Conservation (phyloP, 2,113 vertebrate species). For the Festucalex cinctus region DNA sequence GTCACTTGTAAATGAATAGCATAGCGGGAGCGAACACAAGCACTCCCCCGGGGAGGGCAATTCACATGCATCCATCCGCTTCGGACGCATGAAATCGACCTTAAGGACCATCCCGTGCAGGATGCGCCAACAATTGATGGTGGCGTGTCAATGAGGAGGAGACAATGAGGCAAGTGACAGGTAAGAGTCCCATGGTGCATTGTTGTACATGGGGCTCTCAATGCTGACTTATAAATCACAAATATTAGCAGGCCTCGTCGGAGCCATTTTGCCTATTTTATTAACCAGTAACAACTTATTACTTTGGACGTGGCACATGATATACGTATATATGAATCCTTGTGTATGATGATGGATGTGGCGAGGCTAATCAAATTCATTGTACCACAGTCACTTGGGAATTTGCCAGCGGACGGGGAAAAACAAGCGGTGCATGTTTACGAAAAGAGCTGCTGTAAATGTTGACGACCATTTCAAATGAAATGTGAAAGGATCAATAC, state of each 20-base stretch:
- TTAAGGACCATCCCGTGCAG: slow-evolving; percentile 50
- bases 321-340: slow-evolving; percentile 41
- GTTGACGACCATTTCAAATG: slow-evolving; percentile 24
- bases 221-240: slow-evolving; percentile 64
- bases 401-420: slow-evolving; percentile 11
- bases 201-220: slow-evolving; percentile 48
- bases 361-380: slow-evolving; percentile 60
- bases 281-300: slow-evolving; percentile 62
- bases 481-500: background rate
- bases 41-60: slow-evolving; percentile 65
- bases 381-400: slow-evolving; percentile 45
- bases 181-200: slow-evolving; percentile 58
- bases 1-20: slow-evolving; percentile 68
- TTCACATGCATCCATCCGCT: slow-evolving; percentile 37
- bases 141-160: slow-evolving; percentile 59
- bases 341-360: slow-evolving; percentile 58
- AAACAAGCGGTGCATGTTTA: slow-evolving; percentile 29
- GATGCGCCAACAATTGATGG: slow-evolving; percentile 65
- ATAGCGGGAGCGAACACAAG: slow-evolving; percentile 58
- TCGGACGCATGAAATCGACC: slow-evolving; percentile 62
- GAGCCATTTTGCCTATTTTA: slow-evolving; percentile 61
- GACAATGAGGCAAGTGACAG: slow-evolving; percentile 49
- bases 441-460: slow-evolving; percentile 16
- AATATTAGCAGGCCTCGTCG: slow-evolving; percentile 45
- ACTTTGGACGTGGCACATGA: slow-evolving; percentile 48